A percentile compares a stretch with the other conserved stretches of the same genome.
These are phyloP conservation scores for Ascaphus truei DNA, from an alignment of 2,113 vertebrate genomes.

Conservation along the genomic window DNA sequence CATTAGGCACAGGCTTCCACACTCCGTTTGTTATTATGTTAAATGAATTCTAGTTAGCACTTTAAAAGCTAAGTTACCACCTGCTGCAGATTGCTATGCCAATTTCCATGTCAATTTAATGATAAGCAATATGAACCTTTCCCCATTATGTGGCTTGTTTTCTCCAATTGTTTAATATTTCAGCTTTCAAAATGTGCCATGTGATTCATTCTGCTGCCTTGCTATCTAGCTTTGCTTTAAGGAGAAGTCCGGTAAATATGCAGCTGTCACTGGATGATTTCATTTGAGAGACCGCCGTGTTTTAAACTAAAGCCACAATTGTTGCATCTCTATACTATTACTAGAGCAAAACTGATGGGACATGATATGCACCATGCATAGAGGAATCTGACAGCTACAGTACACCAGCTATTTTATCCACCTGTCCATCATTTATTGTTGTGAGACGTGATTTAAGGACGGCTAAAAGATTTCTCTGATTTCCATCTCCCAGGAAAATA, in stretches of 20 bases:
- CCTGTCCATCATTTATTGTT: slow-evolving; percentile 8
- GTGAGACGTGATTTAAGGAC: not conserved
- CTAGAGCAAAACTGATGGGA: not conserved
- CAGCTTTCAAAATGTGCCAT: not conserved
- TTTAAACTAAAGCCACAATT: not conserved
- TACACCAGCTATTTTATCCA: slow-evolving; percentile 12
- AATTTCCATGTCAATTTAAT: not conserved
- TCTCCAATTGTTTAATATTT: not conserved
- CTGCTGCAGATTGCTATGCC: not conserved
- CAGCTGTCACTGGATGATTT: not conserved
- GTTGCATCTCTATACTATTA: not conserved
- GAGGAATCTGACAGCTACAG: slow-evolving; percentile 12
- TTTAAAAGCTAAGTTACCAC: not conserved
- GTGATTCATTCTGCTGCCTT: slow-evolving; percentile 11
- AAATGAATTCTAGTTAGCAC: slow-evolving; percentile 1
- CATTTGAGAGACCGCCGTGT: not conserved
- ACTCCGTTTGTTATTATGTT: not conserved
- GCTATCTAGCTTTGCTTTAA: slow-evolving; percentile 13
- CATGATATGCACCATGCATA: slow-evolving; percentile 1
- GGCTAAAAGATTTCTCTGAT: not conserved
- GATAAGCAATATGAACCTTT: slow-evolving; percentile 3
- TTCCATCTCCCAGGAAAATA: slow-evolving; percentile 7
- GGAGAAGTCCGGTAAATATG: slow-evolving; percentile 15
- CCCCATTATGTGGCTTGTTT: not conserved
- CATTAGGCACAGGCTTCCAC: not conserved